Evolutionary conservation across 1,140 invertebrate genomes (phyloP).

Genomic region (Penaeus vannamei): DNA sequence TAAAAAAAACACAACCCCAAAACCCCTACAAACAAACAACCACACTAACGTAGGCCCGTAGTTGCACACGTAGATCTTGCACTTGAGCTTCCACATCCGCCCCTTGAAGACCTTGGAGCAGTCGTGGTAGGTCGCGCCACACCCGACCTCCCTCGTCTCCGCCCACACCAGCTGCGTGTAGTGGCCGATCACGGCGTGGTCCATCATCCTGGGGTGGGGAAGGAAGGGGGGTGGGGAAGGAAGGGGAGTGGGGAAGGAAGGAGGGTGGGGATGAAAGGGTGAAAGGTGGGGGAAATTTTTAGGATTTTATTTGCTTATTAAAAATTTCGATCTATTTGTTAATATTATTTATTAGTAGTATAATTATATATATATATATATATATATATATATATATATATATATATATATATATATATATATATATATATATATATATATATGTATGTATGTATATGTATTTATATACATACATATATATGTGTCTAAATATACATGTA

Average conservation of each 20-base stretch:
- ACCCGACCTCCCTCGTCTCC: slow-evolving; percentile 63
- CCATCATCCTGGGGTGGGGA: slow-evolving; percentile 20
- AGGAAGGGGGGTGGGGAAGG: no score
- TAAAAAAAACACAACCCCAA: background rate
- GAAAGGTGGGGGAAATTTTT: no score
- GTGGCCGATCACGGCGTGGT: slow-evolving; percentile 63
- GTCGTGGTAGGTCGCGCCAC: slow-evolving; percentile 61
- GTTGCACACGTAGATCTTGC: slow-evolving; percentile 61
- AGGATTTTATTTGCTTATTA: no score
- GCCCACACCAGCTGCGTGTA: slow-evolving; percentile 69
- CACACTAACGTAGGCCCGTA: slow-evolving; percentile 55
- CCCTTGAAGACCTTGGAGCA: slow-evolving; percentile 55
- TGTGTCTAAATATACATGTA: background rate
- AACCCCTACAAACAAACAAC: background rate
- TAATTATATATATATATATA: no score
- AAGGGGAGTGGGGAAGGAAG: background rate
- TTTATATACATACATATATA: slow-evolving; percentile 31
- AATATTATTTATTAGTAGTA: no score
- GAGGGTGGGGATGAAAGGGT: background rate
- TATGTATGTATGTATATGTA: slow-evolving; percentile 36
- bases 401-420: no score
- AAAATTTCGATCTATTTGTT: no score
- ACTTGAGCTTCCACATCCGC: slow-evolving; percentile 49
- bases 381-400: no score
- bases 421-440: slow-evolving; percentile 32